A percentile compares a stretch with the other conserved stretches of the same genome.
phyloP scores from a whole-genome alignment of 2,888 invertebrate genomes.

The Lithosia quadra region DNA sequence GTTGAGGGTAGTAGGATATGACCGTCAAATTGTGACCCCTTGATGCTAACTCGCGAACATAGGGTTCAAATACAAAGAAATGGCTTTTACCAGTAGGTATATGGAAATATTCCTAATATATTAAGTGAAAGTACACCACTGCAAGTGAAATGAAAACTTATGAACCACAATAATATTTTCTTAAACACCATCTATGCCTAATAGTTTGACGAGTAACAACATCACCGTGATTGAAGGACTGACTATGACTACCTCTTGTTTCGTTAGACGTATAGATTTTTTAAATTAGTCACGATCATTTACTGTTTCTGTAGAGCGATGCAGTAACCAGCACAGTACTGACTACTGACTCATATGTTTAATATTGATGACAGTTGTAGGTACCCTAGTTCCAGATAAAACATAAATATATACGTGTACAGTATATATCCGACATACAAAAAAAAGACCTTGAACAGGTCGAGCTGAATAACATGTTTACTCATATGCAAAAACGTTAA shows the following conservation, averaged over 20 bases:
- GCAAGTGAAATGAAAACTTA: conserved; percentile 17
- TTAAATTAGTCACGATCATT: too few species aligned
- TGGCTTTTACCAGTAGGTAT: conserved; percentile 90
- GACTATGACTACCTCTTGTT: neutral
- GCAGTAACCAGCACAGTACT: too few species aligned
- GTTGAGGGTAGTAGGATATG: conserved; percentile 87
- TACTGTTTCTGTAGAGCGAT: too few species aligned
- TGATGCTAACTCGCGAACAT: conserved; percentile 85
- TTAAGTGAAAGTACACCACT: conserved; percentile 65
- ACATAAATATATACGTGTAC: too few species aligned
- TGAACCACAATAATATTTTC: conserved; percentile 28
- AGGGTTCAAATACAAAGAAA: conserved; percentile 87
- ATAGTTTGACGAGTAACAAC: neutral
- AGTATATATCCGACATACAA: too few species aligned
- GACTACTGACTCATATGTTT: too few species aligned
- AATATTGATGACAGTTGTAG: too few species aligned
- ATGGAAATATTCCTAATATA: conserved; percentile 89
- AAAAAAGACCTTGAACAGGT: too few species aligned
- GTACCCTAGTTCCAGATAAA: too few species aligned
- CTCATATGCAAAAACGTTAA: too few species aligned
- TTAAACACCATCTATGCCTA: conserved; percentile 28
- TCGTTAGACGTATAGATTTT: neutral
- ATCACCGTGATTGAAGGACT: neutral
- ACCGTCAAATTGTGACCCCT: conserved; percentile 90
- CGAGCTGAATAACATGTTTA: too few species aligned